A percentile compares a stretch with the other conserved stretches of the same genome.
Conservation (phyloP, 1,140 invertebrate species). For the Diachasma alloeum region DNA sequence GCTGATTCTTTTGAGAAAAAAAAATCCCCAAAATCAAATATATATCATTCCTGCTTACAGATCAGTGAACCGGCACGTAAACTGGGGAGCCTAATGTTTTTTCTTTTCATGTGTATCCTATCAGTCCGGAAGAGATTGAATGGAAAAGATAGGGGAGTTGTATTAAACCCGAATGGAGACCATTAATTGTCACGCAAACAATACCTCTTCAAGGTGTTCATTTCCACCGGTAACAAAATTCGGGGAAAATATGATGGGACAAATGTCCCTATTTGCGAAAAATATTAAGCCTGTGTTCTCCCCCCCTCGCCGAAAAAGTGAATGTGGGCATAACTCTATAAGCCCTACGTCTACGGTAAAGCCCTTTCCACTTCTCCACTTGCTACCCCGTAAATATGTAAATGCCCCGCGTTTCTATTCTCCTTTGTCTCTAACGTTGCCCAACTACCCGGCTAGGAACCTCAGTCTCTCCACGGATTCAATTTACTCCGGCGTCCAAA, state of each 20-base stretch:
- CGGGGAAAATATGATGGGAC: neutral
- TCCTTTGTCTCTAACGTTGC: slow-evolving; percentile 33
- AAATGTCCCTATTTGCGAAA: neutral
- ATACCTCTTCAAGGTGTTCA: neutral
- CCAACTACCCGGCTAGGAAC: slow-evolving; percentile 27
- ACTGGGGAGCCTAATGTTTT: neutral
- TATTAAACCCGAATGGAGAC: neutral
- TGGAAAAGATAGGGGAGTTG: neutral
- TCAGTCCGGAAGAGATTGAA: slow-evolving; percentile 22
- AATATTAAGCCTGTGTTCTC: neutral
- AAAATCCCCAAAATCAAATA: slow-evolving; percentile 60
- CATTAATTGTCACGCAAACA: slow-evolving; percentile 11
- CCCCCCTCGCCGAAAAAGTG: neutral
- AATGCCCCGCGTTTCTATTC: slow-evolving; percentile 35
- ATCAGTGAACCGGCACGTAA: neutral
- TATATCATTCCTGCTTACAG: slow-evolving; percentile 40
- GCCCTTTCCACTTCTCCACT: slow-evolving; percentile 19
- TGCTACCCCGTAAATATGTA: slow-evolving; percentile 51
- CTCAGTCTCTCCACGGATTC: slow-evolving; percentile 50
- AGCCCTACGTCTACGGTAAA: neutral
- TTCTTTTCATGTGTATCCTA: neutral
- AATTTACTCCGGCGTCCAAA: slow-evolving; percentile 54
- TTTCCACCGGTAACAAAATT: neutral
- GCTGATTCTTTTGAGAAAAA: slow-evolving; percentile 52
- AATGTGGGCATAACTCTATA: neutral